phyloP scores from a whole-genome alignment of 2,888 invertebrate genomes.

The Ophion ellenae region DNA sequence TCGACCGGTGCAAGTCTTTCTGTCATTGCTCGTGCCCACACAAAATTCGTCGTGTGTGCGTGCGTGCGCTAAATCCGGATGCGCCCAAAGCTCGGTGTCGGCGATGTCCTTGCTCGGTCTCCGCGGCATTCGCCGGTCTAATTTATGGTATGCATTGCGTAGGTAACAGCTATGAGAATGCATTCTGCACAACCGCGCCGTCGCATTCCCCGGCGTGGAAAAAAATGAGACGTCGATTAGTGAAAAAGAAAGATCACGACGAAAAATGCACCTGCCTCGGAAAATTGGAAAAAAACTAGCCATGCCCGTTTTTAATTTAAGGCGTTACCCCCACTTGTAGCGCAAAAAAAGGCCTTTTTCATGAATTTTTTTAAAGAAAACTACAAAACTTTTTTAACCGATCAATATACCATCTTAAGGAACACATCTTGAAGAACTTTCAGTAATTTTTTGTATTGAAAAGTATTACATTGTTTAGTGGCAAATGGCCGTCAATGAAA shows the following conservation, averaged over 20 bases:
- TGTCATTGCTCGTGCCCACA: slow-evolving; percentile 31
- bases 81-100: slow-evolving; percentile 46
- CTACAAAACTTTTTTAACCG: too few species aligned
- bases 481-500: too few species aligned
- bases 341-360: too few species aligned
- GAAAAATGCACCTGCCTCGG: not conserved
- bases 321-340: too few species aligned
- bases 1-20: slow-evolving; percentile 40
- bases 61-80: slow-evolving; percentile 61
- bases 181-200: slow-evolving; percentile 30
- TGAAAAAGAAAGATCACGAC: not conserved
- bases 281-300: too few species aligned
- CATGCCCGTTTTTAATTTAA: too few species aligned
- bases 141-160: slow-evolving; percentile 51
- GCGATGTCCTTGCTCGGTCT: slow-evolving; percentile 34
- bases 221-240: slow-evolving; percentile 22
- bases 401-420: too few species aligned
- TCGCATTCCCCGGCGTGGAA: slow-evolving; percentile 40
- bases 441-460: too few species aligned
- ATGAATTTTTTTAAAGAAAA: too few species aligned
- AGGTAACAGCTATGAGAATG: slow-evolving; percentile 38
- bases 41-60: slow-evolving; percentile 18
- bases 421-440: too few species aligned
- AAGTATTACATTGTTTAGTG: too few species aligned
- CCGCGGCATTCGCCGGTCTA: slow-evolving; percentile 24